Evolutionary conservation across 53 echinoderm and acorn worm genomes (phyloP), one percentile per base, ranked within the genome.

Genomic region (Temnopleurus reevesii): DNA sequence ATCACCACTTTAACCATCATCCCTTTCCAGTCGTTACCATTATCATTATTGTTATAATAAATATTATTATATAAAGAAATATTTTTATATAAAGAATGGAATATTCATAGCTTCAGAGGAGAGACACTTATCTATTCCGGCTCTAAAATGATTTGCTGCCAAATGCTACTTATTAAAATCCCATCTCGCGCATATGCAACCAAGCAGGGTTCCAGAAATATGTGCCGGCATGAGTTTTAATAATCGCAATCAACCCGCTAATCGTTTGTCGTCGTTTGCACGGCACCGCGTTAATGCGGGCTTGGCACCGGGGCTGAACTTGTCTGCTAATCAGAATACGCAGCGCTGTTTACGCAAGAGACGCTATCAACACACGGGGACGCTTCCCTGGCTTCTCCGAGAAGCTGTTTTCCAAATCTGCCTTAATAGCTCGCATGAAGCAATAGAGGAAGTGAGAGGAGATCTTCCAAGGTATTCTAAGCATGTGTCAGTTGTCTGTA

Each of bases 181-280:
- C 35, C 88, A 65, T 87, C 71, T 27, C 36, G 34, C 49, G 31
- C 49, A 53, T 87, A 71, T 71, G 10, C 53, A 29, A n/a, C n/a
- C n/a, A n/a, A n/a, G n/a, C n/a, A n/a, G n/a, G 71, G 71, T 64
- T 87, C 71, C 88, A 87, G 49, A 51, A 51, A 31, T 87, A 87
- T 87, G 47, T 24, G 51, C 27, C 30, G 30, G 88, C 71, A 35
- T 33, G 88, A 46, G 88, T 64, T 87, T 65, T 87, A 87, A 66
- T 87, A 87, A 87, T 87, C 88, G 71, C 71, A 66, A 65, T 87
- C 88, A 66, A 66, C 71, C 88, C 47, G 33, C 88, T 87, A 87
- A 87, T 87, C 71, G 71, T 66, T 47, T 87, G 88, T 54, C 65
- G 88, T 64, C 53, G 31, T 87, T 87, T 66, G 88, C 71, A 26